These are phyloP conservation scores for Euleptes europaea DNA, from an alignment of 2,113 vertebrate genomes.

Conservation along the genomic window DNA sequence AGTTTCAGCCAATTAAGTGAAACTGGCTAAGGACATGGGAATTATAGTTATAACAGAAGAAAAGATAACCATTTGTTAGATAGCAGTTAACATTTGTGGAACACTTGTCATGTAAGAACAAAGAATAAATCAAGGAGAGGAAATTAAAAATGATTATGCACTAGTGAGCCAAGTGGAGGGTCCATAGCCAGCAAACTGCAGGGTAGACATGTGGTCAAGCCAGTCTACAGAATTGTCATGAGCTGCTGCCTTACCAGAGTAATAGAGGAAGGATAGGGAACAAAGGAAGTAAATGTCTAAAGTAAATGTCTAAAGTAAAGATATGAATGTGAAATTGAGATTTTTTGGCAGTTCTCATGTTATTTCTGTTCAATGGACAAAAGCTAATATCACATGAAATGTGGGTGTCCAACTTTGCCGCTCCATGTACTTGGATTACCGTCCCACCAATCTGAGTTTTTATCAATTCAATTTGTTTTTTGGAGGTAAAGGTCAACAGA, in stretches of 20 bases:
- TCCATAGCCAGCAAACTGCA: conserved; percentile 26
- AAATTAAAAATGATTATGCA: conserved; percentile 35
- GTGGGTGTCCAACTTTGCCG: background rate
- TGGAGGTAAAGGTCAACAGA: background rate
- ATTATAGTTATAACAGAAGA: background rate
- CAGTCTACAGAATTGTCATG: background rate
- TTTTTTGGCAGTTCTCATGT: background rate
- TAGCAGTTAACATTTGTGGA: conserved; percentile 25
- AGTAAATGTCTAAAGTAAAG: conserved; percentile 37
- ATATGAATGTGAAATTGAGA: conserved; percentile 31
- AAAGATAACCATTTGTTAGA: conserved; percentile 18
- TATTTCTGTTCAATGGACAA: conserved; percentile 6
- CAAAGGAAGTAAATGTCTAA: no score
- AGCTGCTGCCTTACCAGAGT: background rate
- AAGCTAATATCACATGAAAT: conserved; percentile 14
- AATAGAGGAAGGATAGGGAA: conserved; percentile 13
- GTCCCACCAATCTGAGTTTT: background rate
- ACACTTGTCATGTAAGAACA: conserved; percentile 8
- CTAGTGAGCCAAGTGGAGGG: conserved; percentile 35
- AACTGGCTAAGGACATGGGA: background rate
- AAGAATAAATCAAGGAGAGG: conserved; percentile 34
- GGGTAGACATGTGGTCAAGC: conserved; percentile 18
- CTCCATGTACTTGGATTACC: conserved; percentile 9
- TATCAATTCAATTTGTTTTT: background rate
- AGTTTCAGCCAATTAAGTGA: conserved; percentile 5